phyloP scores from a whole-genome alignment of 2,113 vertebrate genomes.

The Origma solitaria region DNA sequence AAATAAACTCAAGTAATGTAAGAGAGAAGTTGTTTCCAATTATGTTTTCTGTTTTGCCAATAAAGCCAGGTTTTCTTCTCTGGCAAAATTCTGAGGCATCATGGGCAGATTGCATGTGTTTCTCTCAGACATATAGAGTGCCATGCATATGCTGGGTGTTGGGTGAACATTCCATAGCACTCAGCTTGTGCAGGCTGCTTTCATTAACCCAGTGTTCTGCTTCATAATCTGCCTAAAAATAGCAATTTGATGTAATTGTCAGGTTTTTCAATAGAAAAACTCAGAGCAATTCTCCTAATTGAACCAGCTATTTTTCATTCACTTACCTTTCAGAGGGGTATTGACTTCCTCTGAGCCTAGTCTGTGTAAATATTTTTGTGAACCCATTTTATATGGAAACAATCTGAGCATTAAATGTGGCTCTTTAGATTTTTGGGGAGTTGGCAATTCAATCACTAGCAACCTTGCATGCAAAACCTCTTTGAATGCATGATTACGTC shows the following conservation, averaged over 20 bases:
- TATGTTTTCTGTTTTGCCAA: not conserved
- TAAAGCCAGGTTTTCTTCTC: not conserved
- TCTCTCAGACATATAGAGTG: not conserved
- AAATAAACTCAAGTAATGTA: not conserved
- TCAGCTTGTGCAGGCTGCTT: not conserved
- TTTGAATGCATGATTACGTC: not conserved
- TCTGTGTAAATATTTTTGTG: not conserved
- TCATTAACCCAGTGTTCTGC: not conserved
- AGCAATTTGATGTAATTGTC: not conserved
- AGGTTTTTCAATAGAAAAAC: not conserved
- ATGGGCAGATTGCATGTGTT: not conserved
- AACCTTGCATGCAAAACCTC: not conserved
- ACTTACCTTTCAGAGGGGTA: not conserved
- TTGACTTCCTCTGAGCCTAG: not conserved
- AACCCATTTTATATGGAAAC: not conserved
- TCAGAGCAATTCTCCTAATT: not conserved
- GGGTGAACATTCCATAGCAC: not conserved
- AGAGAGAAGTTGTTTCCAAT: not conserved
- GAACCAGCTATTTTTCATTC: not conserved
- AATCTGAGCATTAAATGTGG: not conserved
- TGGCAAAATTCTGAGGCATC: not conserved
- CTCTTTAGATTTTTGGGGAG: not conserved
- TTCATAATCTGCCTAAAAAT: constrained; percentile 13
- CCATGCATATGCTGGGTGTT: not conserved
- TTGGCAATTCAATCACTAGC: not conserved